A percentile compares a stretch with the other conserved stretches of the same genome.
These are phyloP conservation scores for Nothoprocta perdicaria DNA, from an alignment of 2,113 vertebrate genomes.

Conservation along the genomic window DNA sequence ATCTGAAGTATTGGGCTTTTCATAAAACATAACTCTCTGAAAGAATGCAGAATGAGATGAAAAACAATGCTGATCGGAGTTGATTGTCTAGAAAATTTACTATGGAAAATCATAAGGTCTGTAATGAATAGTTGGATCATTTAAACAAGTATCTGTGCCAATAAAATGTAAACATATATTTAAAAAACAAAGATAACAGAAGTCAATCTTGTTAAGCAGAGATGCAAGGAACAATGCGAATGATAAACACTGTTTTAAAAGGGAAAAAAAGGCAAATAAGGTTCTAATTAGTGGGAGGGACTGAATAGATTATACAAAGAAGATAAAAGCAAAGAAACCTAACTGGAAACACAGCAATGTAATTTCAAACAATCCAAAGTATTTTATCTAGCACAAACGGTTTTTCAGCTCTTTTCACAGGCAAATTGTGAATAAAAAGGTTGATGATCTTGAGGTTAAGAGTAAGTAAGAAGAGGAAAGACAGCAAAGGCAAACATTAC, in stretches of 20 bases:
- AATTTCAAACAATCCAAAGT: conserved; percentile 36
- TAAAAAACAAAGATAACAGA: conserved; percentile 72
- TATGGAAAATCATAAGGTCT: conserved; percentile 64
- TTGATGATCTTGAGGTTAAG: conserved; percentile 53
- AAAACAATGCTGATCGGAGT: conserved; percentile 47
- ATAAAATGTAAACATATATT: conserved; percentile 66
- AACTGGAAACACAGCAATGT: conserved; percentile 69
- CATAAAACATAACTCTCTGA: conserved; percentile 42
- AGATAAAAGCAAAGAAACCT: conserved; percentile 68
- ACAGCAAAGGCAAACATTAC: neutral
- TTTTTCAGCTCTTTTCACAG: conserved; percentile 15
- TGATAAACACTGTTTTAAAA: conserved; percentile 53
- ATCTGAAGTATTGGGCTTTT: conserved; percentile 39
- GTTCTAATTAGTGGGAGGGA: conserved; percentile 74
- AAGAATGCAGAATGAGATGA: conserved; percentile 56
- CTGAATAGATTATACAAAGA: conserved; percentile 52
- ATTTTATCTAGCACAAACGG: conserved; percentile 38
- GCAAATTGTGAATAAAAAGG: conserved; percentile 6
- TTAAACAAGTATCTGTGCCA: conserved; percentile 27
- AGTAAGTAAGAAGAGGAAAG: conserved; percentile 4
- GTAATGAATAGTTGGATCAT: conserved; percentile 62
- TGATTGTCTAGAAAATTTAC: conserved; percentile 75
- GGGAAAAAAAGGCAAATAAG: conserved; percentile 56
- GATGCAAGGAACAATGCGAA: conserved; percentile 49
- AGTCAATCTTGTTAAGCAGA: conserved; percentile 54